A percentile compares a stretch with the other conserved stretches of the same genome.
These are phyloP conservation scores for Aricia artaxerxes DNA, from an alignment of 2,888 invertebrate species.

Conservation along the genomic window DNA sequence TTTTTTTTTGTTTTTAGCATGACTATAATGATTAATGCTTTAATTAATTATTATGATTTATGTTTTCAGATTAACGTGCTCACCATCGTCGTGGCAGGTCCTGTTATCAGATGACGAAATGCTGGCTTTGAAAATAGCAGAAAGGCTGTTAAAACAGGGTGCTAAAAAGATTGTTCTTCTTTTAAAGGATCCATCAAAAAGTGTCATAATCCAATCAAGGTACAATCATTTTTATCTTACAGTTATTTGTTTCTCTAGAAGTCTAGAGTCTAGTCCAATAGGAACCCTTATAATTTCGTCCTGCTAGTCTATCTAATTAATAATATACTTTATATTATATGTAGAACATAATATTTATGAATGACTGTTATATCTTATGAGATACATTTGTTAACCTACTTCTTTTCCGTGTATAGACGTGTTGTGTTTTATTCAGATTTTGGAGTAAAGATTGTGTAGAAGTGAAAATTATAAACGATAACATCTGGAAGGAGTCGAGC, in stretches of 20 bases:
- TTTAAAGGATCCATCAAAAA: slow-evolving; percentile 37
- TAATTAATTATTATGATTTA: neutral
- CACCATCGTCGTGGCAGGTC: slow-evolving; percentile 46
- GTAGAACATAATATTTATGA: too few relatives aligned
- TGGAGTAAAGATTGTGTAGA: neutral
- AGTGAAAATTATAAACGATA: neutral
- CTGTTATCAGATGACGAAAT: slow-evolving; percentile 50
- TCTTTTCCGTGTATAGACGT: neutral
- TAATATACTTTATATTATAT: too few relatives aligned
- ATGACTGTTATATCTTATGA: too few relatives aligned
- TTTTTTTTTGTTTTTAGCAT: neutral
- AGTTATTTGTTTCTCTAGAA: neutral
- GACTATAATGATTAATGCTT: too few relatives aligned
- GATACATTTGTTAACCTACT: too few relatives aligned
- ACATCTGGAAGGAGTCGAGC: slow-evolving; percentile 16
- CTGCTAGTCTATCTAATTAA: too few relatives aligned
- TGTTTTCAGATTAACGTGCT: slow-evolving; percentile 47
- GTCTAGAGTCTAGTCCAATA: neutral
- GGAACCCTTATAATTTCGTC: neutral
- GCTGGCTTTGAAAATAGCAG: slow-evolving; percentile 48
- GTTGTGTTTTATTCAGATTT: neutral
- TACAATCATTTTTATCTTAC: slow-evolving; percentile 27
- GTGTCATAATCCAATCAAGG: slow-evolving; percentile 33
- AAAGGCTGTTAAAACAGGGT: slow-evolving; percentile 51
- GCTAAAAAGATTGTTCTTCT: slow-evolving; percentile 51